Evolutionary conservation across 1,140 invertebrate species (phyloP).

Genomic region (Caenorhabditis briggsae): DNA sequence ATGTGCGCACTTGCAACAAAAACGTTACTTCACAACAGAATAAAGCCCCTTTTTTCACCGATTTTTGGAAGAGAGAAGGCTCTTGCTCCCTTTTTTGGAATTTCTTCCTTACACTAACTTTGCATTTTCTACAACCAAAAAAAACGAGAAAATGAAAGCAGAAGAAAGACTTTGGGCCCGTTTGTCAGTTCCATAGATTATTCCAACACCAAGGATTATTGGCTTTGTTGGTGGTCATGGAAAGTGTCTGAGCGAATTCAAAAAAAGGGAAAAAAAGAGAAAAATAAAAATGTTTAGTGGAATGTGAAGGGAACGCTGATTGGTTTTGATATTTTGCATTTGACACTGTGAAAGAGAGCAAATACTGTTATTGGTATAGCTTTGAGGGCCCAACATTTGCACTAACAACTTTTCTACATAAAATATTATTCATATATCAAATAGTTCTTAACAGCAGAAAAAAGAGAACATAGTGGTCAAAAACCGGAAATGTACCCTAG

Average conservation of each 20-base stretch:
- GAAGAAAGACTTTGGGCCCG: neutral
- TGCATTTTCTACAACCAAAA: neutral
- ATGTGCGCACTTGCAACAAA: constrained; percentile 16
- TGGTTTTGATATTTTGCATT: constrained; percentile 39
- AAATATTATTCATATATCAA: too few species aligned
- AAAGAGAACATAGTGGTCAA: neutral
- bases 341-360: neutral
- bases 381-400: constrained; percentile 2
- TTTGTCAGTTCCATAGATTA: constrained; percentile 10
- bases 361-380: constrained; percentile 16
- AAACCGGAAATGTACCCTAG: neutral
- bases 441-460: too few species aligned
- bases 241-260: neutral
- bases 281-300: neutral
- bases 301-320: neutral
- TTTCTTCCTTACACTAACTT: neutral
- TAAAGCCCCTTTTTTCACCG: constrained; percentile 20
- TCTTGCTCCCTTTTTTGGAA: neutral
- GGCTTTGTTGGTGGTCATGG: constrained; percentile 52
- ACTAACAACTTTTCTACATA: neutral
- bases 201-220: constrained; percentile 43
- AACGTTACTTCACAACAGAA: neutral
- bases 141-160: constrained; percentile 5
- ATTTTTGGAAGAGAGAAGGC: constrained; percentile 24
- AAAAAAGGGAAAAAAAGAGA: neutral